Evolutionary conservation across 2,797 vertebrate species (phyloP), one percentile per base, ranked within the genome.

Genomic region (Mormyrops boulengeri): DNA sequence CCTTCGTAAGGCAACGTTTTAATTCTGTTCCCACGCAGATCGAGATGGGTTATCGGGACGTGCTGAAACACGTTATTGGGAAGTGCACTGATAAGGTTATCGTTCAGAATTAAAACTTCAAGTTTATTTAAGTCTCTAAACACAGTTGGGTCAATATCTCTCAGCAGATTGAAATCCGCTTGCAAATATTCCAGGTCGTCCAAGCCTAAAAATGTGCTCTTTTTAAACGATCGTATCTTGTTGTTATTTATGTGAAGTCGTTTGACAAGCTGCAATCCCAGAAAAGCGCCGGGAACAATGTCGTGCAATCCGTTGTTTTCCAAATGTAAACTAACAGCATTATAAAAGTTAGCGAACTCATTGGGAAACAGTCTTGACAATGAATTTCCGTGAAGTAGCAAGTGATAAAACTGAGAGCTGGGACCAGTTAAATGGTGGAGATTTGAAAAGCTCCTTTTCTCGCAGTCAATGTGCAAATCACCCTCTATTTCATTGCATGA

Each of bases 281-380:
- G 95, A 69, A 99, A 99, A 92, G 98, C 97, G 90, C 98, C 98
- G 0, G 98, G 98, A 91, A 99, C 97, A 84, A 99, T 99, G 94
- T 99, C 98, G 93, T 99, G 98, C 96, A 99, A 95, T 90, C 98
- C 98, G 92, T 99, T 99, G 96, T 98, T 99, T 94, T 99, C 98
- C 97, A 99, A 96, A 96, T 99, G 98, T 94, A 99, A 94, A 95
- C 98, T 99, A 93, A 99, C 98, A 3, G 98, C 98, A 94, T 99
- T 99, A 95, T 99, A 99, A 96, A 99, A 99, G 98, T 99, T 99
- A 95, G 98, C 98, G 90, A 99, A 99, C 97, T 99, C 98, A 94
- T 99, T 99, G 93, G 98, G 98, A 94, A 99, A 99, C 90, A 99
- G 97, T 94, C 98, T 97, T 93, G 98, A 99, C 89, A 99, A 95